Evolutionary conservation across 2,113 vertebrate genomes (phyloP), one percentile per base, ranked within the genome.

Genomic region (Gyps fulvus): DNA sequence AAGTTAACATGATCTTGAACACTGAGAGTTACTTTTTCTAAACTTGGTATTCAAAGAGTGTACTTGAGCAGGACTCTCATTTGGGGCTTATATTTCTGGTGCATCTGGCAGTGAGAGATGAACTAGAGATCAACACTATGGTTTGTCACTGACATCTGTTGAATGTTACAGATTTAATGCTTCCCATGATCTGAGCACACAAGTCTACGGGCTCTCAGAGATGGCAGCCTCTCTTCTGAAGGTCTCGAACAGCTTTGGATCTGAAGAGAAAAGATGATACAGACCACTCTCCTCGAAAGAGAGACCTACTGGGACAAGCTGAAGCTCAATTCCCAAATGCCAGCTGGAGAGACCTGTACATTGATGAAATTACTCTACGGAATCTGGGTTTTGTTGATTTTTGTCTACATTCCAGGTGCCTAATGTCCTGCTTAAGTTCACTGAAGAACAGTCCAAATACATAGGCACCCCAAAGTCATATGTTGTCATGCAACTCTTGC

Each of bases 21-120:
- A 14, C 23, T 21, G 15, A 36, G 13, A 67, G 27, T 31, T 67
- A 38, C 22, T 72, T 84, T 89, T 82, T 67, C 47, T 79, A 67
- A 67, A n/a, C 0, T 3, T 61, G n/a, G 10, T 20, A 38, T 74
- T 73, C 69, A 89, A 32, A 93, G 63, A 34, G 10, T 7, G 42
- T 23, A 17, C 40, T 77, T 43, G 15, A 80, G 45, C 86, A 36
- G 16, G 25, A 5, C 8, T 42, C 38, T 36, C 40, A n/a, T n/a
- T 72, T 72, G 1, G 2, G 23, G 9, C 18, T 81, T 54, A 13
- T 2, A 72, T 13, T n/a, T 81, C 54, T 67, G 19, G 11, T 42
- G 16, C 0, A 0, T 42, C 80, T 81, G 65, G 21, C 1, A 4
- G 20, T 12, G 18, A 81, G 62, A 92, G 26, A 14, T 23, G 49